A percentile compares a stretch with the other conserved stretches of the same genome.
Conservation (phyloP, 2,113 vertebrate species). For the Todiramphus chloris region DNA sequence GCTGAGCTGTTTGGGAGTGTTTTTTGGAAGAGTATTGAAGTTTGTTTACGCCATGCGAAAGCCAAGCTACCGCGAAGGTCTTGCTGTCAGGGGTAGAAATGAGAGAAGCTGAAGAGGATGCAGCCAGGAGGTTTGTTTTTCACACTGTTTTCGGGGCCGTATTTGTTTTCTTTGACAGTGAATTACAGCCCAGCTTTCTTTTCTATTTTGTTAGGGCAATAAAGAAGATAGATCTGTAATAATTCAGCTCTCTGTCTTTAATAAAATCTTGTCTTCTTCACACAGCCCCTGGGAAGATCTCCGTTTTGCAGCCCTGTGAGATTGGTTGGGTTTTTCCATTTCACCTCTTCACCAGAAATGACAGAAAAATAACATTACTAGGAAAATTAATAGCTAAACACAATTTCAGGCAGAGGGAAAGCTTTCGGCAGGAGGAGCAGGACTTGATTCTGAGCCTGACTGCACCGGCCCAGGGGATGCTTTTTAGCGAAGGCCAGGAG, state of each 20-base stretch:
- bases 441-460: not conserved
- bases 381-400: constrained; percentile 55
- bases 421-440: not conserved
- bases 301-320: not conserved
- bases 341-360: constrained; percentile 3
- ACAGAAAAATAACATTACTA: not conserved
- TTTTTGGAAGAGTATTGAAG: not conserved
- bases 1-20: accelerated
- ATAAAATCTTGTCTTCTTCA: constrained; percentile 67
- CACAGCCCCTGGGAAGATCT: constrained; percentile 53
- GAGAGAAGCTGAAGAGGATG: not conserved
- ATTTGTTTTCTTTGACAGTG: constrained; percentile 66
- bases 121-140: constrained; percentile 47
- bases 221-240: constrained; percentile 73
- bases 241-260: constrained; percentile 69
- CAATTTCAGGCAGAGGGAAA: not conserved
- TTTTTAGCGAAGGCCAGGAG: not conserved
- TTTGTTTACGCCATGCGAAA: not conserved
- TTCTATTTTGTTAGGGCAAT: constrained; percentile 61
- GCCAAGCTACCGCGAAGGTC: not conserved
- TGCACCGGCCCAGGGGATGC: accelerated
- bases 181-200: constrained; percentile 43
- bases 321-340: constrained; percentile 54
- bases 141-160: not conserved
- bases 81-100: not conserved